Conservation (phyloP, 2,113 vertebrate genomes). For the Cisticola juncidis region DNA sequence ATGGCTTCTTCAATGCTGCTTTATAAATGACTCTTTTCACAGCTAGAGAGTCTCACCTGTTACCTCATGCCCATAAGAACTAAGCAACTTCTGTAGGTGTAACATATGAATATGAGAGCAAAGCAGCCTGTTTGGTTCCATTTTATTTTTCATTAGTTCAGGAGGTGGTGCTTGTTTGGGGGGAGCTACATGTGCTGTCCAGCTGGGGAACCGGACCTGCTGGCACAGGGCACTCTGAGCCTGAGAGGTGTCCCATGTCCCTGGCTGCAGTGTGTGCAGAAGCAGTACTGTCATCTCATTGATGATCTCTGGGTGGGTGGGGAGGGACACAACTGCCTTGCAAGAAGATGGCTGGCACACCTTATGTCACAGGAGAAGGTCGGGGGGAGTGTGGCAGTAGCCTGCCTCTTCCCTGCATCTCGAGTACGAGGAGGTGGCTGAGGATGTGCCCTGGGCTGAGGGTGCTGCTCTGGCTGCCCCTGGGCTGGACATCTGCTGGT, state of each 20-base stretch:
- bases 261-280: background rate
- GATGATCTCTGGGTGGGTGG: rapidly evolving
- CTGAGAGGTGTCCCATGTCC: rapidly evolving
- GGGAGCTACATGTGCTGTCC: background rate
- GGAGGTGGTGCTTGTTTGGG: background rate
- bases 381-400: background rate
- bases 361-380: background rate
- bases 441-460: background rate
- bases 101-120: background rate
- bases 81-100: background rate
- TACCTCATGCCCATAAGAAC: background rate
- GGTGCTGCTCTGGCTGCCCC: background rate
- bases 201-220: background rate
- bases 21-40: background rate
- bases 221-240: background rate
- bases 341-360: rapidly evolving
- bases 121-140: background rate
- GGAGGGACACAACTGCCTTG: background rate
- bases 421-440: background rate
- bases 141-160: background rate
- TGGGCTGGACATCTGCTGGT: background rate
- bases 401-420: rapidly evolving
- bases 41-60: background rate
- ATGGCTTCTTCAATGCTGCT: background rate
- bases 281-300: rapidly evolving